Percentiles rank a stretch among this genome's conserved stretches.
phyloP scores from a whole-genome alignment of 2,113 vertebrate genomes.

The Hipposideros armiger region DNA sequence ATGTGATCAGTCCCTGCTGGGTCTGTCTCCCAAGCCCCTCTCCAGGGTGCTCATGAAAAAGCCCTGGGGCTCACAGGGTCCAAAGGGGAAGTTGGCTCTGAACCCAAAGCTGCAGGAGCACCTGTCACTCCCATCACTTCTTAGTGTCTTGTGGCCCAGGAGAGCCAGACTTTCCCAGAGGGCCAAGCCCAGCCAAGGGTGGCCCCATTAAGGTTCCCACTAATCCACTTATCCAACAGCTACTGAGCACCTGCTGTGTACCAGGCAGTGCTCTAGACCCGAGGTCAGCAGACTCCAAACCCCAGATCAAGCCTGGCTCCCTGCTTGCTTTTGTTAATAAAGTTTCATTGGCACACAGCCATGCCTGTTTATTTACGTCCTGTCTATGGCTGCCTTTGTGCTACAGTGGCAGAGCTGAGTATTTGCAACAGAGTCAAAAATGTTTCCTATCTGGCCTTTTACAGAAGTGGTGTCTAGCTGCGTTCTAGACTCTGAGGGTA shows the following conservation, averaged over 20 bases:
- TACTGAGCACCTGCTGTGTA: neutral
- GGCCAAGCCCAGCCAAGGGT: neutral
- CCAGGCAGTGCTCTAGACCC: neutral
- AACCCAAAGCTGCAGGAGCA: neutral
- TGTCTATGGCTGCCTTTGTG: neutral
- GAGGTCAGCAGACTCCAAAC: neutral
- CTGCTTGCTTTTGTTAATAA: conserved; percentile 15
- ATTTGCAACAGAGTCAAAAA: neutral
- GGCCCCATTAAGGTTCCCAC: neutral
- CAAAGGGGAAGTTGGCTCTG: neutral
- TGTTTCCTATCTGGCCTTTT: neutral
- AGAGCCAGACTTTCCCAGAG: neutral
- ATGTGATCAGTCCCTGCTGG: neutral
- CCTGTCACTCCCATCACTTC: neutral
- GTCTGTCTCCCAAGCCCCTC: neutral
- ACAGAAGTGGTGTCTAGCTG: neutral
- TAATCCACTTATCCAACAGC: neutral
- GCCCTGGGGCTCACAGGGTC: neutral
- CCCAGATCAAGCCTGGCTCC: neutral
- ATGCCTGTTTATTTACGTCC: neutral
- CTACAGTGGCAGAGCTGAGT: neutral
- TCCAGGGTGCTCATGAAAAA: neutral
- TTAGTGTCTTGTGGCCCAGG: neutral
- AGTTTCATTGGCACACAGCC: neutral
- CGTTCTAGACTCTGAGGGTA: neutral